Conservation (phyloP, 2,888 invertebrate species). For the Linyphia triangularis region DNA sequence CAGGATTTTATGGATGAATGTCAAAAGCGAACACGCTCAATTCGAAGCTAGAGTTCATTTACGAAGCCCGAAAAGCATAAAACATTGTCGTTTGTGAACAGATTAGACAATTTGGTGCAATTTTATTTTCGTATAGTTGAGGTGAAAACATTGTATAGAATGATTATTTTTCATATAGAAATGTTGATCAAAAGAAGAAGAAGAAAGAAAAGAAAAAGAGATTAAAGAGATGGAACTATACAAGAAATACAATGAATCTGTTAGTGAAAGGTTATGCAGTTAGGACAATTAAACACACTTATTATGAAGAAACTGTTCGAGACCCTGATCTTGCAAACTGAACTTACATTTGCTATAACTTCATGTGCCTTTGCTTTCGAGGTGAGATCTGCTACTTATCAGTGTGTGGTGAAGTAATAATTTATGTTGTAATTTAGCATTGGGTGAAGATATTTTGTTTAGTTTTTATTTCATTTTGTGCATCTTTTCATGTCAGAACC, state of each 20-base stretch:
- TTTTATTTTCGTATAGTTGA: not conserved
- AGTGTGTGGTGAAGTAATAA: not conserved
- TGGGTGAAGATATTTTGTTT: not conserved
- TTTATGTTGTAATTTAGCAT: not conserved
- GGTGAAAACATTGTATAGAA: too few relatives aligned
- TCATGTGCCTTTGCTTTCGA: not conserved
- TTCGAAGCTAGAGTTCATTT: not conserved
- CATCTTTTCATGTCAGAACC: not conserved
- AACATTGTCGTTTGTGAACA: not conserved
- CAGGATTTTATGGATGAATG: not conserved
- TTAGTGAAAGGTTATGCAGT: not conserved
- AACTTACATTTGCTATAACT: not conserved
- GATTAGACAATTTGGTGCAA: too few relatives aligned
- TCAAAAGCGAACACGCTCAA: not conserved
- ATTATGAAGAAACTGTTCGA: not conserved
- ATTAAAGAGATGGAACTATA: too few relatives aligned
- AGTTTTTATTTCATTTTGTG: not conserved
- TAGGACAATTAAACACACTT: not conserved
- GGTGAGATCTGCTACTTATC: too few relatives aligned
- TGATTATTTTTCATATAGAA: too few relatives aligned
- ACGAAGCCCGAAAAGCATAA: not conserved
- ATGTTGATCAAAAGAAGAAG: too few relatives aligned
- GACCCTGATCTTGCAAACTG: not conserved
- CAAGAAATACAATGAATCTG: not conserved
- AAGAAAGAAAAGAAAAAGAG: too few relatives aligned